Evolutionary conservation across 2,113 vertebrate species (phyloP).

Genomic region (Empidonax traillii): DNA sequence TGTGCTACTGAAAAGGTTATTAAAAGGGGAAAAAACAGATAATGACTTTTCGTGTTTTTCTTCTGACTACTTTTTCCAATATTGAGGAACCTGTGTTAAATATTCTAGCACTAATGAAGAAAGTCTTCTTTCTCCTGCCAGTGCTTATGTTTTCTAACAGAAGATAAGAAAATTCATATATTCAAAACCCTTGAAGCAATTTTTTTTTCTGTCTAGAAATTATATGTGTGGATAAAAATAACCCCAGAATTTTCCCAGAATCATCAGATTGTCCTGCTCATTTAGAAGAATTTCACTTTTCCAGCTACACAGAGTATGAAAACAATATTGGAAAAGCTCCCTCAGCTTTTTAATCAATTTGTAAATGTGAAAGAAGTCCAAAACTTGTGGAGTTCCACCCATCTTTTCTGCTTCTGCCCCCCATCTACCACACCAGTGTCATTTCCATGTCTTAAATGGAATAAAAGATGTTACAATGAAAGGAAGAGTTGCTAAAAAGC

Average conservation of each 20-base stretch:
- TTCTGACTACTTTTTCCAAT: slow-evolving; percentile 61
- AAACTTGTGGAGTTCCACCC: neutral
- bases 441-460: neutral
- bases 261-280: neutral
- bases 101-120: slow-evolving; percentile 53
- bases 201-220: slow-evolving; percentile 20
- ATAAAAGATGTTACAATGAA: slow-evolving; percentile 4
- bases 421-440: neutral
- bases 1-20: slow-evolving; percentile 83
- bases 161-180: slow-evolving; percentile 34
- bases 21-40: slow-evolving; percentile 56
- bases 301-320: slow-evolving; percentile 2
- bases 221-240: slow-evolving; percentile 10
- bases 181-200: neutral
- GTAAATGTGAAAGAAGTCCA: neutral
- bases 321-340: slow-evolving; percentile 12
- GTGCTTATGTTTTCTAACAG: slow-evolving; percentile 1
- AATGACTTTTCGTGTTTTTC: slow-evolving; percentile 56
- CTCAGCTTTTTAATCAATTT: neutral
- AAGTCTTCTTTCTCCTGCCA: neutral
- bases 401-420: neutral
- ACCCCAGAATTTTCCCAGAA: slow-evolving; percentile 54
- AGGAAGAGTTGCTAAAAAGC: slow-evolving; percentile 16
- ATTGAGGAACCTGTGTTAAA: slow-evolving; percentile 54
- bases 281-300: slow-evolving; percentile 58